Conservation (phyloP, 2,888 invertebrate species). For the Matsumyia berberina region DNA sequence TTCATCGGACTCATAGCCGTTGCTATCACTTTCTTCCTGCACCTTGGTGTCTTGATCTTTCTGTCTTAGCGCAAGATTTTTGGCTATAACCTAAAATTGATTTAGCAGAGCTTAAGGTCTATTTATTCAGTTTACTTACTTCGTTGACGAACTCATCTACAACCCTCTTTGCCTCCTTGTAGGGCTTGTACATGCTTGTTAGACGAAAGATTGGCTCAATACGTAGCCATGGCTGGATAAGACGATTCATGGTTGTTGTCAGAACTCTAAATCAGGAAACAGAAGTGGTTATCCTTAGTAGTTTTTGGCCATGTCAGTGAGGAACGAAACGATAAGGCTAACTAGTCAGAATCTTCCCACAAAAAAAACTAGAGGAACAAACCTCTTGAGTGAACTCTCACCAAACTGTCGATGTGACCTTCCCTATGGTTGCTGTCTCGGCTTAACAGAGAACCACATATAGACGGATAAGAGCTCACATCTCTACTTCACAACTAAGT, state of each 20-base stretch:
- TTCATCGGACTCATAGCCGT: background rate
- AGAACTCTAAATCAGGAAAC: slow-evolving; percentile 30
- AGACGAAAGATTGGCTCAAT: slow-evolving; percentile 40
- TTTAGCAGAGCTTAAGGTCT: background rate
- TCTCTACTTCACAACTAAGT: too few species aligned
- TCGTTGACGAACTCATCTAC: slow-evolving; percentile 51
- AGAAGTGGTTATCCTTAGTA: too few species aligned
- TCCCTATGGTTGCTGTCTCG: too few species aligned
- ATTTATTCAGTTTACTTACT: background rate
- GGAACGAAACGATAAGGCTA: too few species aligned
- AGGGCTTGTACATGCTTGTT: slow-evolving; percentile 54
- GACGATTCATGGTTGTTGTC: slow-evolving; percentile 58
- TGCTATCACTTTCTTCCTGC: background rate
- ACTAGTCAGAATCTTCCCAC: too few species aligned
- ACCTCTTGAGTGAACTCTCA: too few species aligned
- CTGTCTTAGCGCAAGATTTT: slow-evolving; percentile 20
- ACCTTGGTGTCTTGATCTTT: slow-evolving; percentile 3
- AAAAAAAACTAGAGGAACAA: too few species aligned
- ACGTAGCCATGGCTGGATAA: slow-evolving; percentile 43
- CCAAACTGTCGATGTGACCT: too few species aligned
- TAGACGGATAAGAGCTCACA: too few species aligned
- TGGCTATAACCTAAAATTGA: slow-evolving; percentile 32
- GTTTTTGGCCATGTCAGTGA: too few species aligned
- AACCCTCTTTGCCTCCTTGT: slow-evolving; percentile 38
- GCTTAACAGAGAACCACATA: too few species aligned